phyloP scores from a whole-genome alignment of 1,140 invertebrate genomes.

The Zelostemma sp. region DNA sequence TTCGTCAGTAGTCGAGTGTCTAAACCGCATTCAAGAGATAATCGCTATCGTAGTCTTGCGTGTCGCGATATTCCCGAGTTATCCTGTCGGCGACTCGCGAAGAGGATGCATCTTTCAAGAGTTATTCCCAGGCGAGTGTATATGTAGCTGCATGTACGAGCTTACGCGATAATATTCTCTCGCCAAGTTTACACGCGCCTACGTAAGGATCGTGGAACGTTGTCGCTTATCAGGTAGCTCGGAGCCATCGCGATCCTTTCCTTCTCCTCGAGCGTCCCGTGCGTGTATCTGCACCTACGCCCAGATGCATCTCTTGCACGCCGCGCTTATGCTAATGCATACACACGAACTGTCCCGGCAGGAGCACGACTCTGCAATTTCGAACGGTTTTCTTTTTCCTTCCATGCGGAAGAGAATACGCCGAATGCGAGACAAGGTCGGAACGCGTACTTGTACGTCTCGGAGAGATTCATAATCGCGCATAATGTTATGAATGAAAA shows the following conservation, averaged over 20 bases:
- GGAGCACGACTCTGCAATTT: constrained; percentile 17
- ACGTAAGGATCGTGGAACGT: constrained; percentile 33
- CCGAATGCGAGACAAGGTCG: constrained; percentile 14
- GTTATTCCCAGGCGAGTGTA: constrained; percentile 20
- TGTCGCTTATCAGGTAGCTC: constrained; percentile 46
- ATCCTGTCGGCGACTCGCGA: constrained; percentile 7
- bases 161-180: constrained; percentile 32
- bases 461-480: constrained; percentile 17
- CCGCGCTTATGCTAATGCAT: constrained; percentile 52
- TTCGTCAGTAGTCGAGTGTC: background rate
- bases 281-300: constrained; percentile 36
- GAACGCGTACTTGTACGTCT: background rate
- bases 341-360: constrained; percentile 18
- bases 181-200: constrained; percentile 33
- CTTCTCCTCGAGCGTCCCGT: constrained; percentile 15
- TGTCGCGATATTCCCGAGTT: constrained; percentile 32
- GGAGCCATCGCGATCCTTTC: constrained; percentile 22
- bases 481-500: constrained; percentile 18
- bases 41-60: constrained; percentile 24
- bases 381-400: constrained; percentile 6
- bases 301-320: constrained; percentile 33
- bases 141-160: constrained; percentile 30
- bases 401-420: constrained; percentile 24
- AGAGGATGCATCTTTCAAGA: constrained; percentile 11
- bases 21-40: constrained; percentile 3